Evolutionary conservation across 2,888 invertebrate species (phyloP), one percentile per base, ranked within the genome.

Genomic region (Hedychridium roseum): DNA sequence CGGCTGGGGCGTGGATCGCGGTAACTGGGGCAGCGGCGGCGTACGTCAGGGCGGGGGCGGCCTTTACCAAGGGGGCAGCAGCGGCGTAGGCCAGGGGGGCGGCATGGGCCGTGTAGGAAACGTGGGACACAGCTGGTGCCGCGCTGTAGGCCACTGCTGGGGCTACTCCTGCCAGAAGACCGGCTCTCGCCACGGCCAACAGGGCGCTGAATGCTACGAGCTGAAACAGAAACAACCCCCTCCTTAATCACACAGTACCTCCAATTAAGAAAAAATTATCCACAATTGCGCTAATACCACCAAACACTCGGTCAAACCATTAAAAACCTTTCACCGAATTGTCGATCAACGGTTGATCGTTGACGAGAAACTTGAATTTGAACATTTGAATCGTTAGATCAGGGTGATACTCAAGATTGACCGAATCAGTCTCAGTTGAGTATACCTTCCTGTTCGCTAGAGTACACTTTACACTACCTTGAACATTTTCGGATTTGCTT

Each of bases 111-210:
- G 2, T 11, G 28, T 28, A 28, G 45, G n/a, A n/a, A n/a, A n/a
- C 83, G 74, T 85, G 85, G n/a, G 85, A 83, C 1, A 86, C 85
- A 11, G 84, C 81, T 6, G 86, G 84, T 9, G 85, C 84, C 21
- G 85, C 82, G 9, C 85, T 84, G 64, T 85, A 86, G 1, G 85
- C 84, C 12, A 85, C 83, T 27, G 85, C 85, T n/a, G 85, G 78
- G 28, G 56, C 44, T 5, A 48, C 49, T 66, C 43, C 17, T 15
- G 37, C 44, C 15, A 64, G 36, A 38, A 48, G 36, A 14, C 67
- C 69, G 16, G 67, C 69, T 35, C 59, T 58, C 44, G 68, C 66
- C 26, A 65, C 65, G 28, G 64, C 64, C 47, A 69, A 36, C 21
- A 65, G 31, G 40, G 66, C 62, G 48, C 63, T 60, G 52, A 67